Evolutionary conservation across 2,797 vertebrate species (phyloP).

Genomic region (Limosa lapponica): DNA sequence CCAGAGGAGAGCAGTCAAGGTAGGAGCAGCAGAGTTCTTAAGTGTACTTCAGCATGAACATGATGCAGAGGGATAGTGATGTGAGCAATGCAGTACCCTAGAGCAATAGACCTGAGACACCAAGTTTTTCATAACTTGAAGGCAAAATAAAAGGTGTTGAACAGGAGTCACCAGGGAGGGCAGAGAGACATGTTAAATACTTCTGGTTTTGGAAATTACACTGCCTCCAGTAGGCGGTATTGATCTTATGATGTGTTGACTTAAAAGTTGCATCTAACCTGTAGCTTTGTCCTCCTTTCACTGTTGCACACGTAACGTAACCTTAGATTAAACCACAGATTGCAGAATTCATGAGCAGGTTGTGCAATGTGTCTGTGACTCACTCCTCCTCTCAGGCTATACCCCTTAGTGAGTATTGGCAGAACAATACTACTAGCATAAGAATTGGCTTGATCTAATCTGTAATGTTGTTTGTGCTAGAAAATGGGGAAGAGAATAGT

Average conservation of each 20-base stretch:
- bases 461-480: slow-evolving; percentile 54
- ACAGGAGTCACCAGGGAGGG: neutral
- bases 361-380: neutral
- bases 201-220: neutral
- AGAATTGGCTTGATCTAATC: slow-evolving; percentile 68
- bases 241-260: neutral
- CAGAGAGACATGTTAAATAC: neutral
- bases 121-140: neutral
- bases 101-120: neutral
- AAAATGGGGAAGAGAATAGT: slow-evolving; percentile 46
- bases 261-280: neutral
- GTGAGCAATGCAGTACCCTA: neutral
- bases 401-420: slow-evolving; percentile 41
- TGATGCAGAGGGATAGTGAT: neutral
- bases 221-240: neutral
- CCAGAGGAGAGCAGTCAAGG: neutral
- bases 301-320: neutral
- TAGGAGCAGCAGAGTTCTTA: neutral
- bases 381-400: neutral
- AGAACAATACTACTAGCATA: slow-evolving; percentile 53
- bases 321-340: slow-evolving; percentile 60
- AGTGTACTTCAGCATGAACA: neutral
- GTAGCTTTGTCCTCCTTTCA: slow-evolving; percentile 2
- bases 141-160: neutral
- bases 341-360: neutral